Evolutionary conservation across 2,888 invertebrate genomes (phyloP).

Genomic region (Dimorphilus gyrociliatus): DNA sequence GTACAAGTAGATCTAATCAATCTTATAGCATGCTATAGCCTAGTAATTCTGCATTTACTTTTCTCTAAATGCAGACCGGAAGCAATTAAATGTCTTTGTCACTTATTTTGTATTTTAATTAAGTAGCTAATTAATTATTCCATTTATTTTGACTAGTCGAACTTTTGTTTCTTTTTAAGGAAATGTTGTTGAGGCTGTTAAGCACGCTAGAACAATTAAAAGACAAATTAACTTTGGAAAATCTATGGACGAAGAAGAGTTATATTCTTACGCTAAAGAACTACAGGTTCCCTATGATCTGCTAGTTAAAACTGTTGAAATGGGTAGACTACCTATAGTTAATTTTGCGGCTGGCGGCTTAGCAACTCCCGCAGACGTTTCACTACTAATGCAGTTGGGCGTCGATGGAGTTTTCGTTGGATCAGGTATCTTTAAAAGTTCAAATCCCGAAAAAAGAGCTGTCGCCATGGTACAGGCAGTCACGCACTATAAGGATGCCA

Average conservation of each 20-base stretch:
- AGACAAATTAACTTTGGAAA: conserved; percentile 21
- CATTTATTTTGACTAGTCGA: too few species aligned
- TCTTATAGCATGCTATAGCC: too few species aligned
- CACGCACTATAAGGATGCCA: conserved; percentile 26
- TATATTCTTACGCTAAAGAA: conserved; percentile 24
- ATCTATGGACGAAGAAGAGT: conserved; percentile 20
- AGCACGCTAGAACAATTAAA: conserved; percentile 24
- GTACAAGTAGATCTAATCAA: too few species aligned
- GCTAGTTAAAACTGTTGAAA: conserved; percentile 20
- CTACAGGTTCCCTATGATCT: conserved; percentile 23
- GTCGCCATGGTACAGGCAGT: conserved; percentile 30
- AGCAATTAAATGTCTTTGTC: too few species aligned
- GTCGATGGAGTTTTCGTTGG: conserved; percentile 34
- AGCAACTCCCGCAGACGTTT: conserved; percentile 33
- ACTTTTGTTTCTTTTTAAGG: conserved; percentile 13
- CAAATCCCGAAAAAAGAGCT: conserved; percentile 20
- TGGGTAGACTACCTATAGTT: conserved; percentile 28
- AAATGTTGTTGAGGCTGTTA: conserved; percentile 28
- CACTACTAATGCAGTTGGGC: conserved; percentile 31
- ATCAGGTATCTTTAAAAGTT: conserved; percentile 31
- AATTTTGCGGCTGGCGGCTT: conserved; percentile 32
- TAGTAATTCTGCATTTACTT: too few species aligned
- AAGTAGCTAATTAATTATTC: too few species aligned
- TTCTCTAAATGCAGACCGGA: too few species aligned
- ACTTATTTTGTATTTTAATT: too few species aligned